These are phyloP conservation scores for Cryptocheilus praepositus DNA, from an alignment of 2,888 invertebrate genomes.

Conservation along the genomic window DNA sequence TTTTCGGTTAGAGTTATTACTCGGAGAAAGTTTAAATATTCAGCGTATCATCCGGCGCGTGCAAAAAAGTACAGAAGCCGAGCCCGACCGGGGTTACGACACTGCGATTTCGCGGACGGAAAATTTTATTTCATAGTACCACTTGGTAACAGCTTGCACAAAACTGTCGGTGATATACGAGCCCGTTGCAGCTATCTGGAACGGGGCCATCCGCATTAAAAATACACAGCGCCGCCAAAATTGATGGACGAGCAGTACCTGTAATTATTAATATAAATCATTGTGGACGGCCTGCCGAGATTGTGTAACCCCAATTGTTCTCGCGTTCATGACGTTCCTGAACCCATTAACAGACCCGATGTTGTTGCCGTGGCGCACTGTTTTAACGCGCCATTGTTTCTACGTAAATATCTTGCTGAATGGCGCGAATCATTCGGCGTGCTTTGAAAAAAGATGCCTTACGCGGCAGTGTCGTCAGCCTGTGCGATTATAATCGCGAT, in stretches of 20 bases:
- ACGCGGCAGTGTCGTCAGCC: conserved; percentile 29
- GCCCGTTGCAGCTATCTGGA: conserved; percentile 53
- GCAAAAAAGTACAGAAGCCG: conserved; percentile 17
- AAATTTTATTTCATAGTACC: conserved; percentile 64
- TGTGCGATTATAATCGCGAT: conserved; percentile 31
- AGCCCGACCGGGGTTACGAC: conserved; percentile 36
- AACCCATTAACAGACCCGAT: background rate
- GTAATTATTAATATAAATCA: conserved; percentile 68
- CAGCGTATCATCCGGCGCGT: conserved; percentile 40
- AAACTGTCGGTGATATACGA: conserved; percentile 68
- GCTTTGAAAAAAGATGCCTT: conserved; percentile 25
- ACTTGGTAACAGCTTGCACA: conserved; percentile 69
- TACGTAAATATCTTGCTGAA: background rate
- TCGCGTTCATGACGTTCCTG: conserved; percentile 8
- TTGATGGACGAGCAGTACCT: conserved; percentile 60
- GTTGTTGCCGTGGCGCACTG: background rate
- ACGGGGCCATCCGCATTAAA: conserved; percentile 60
- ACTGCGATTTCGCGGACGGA: conserved; percentile 48
- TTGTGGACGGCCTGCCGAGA: conserved; percentile 23
- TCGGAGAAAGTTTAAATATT: conserved; percentile 45
- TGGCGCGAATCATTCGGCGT: background rate
- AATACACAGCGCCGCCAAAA: conserved; percentile 58
- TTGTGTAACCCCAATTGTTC: conserved; percentile 40
- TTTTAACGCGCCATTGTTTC: conserved; percentile 5
- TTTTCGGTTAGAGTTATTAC: conserved; percentile 48